Evolutionary conservation across 2,888 invertebrate species (phyloP), one percentile per base, ranked within the genome.

Genomic region (Leucoptera coffeella): DNA sequence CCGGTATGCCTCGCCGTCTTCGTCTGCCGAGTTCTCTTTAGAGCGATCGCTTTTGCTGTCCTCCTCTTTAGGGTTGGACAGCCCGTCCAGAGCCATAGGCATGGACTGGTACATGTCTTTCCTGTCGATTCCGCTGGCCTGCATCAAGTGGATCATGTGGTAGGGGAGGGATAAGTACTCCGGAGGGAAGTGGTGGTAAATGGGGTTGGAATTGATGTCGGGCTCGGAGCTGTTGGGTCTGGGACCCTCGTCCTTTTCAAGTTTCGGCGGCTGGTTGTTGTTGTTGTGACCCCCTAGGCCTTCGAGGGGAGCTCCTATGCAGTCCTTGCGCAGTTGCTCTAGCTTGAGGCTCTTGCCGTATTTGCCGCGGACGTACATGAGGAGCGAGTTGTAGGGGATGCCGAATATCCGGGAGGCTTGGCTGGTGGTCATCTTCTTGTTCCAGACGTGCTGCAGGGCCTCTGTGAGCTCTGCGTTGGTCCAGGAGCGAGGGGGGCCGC

Each of bases 401-500:
- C 91, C 90, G 59, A 89, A 91, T 50, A 90, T 85, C 34, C 91
- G 67, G 13, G 89, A 90, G 7, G 91, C 91, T 57, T 91, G 89
- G 45, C 89, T 89, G 23, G 91, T 91, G 34, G 91, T 91, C 89
- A 91, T 91, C 53, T 89, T 90, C 50, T 91, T 90, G 60, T 90
- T 90, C 91, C 91, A 91, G n/a, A 91, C 91, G 58, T 90, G 89
- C 46, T 89, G 89, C 27, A 91, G 74, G 2, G 91, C 91, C 59
- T 90, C 87, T 27, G 91, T 91, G 27, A 91, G 73, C 47, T 91
- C 91, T 19, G 87, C 87, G 61, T 91, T 91, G 33, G 90, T 91
- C 91, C 91, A 91, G 2, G 91, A 91, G 28, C 91, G 75, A 1
- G 91, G 91, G 8, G 91, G 91, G 8, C 91, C 91, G 13, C 91